Conservation (phyloP, 2,113 vertebrate genomes). For the Fulmarus glacialis region DNA sequence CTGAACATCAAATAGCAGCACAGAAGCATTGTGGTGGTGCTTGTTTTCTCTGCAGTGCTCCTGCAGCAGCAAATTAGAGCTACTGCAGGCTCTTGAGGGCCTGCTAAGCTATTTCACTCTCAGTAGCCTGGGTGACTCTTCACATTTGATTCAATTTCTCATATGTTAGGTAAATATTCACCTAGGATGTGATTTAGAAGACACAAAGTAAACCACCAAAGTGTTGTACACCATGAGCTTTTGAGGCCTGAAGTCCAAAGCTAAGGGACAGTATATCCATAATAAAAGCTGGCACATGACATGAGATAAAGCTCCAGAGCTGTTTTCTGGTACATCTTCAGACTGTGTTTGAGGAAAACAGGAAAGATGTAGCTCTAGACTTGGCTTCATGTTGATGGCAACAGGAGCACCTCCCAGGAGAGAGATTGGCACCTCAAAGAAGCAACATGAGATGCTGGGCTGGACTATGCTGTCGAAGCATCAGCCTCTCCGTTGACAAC, state of each 20-base stretch:
- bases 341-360: background rate
- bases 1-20: background rate
- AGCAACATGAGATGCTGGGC: background rate
- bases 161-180: background rate
- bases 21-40: background rate
- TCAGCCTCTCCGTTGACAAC: background rate
- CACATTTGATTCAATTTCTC: background rate
- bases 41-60: background rate
- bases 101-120: background rate
- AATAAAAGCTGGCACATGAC: background rate
- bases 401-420: background rate
- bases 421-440: background rate
- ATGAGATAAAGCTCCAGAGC: background rate
- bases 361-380: background rate
- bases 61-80: background rate
- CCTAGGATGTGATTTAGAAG: background rate
- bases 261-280: background rate
- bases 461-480: fast-evolving
- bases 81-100: background rate
- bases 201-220: background rate
- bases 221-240: background rate
- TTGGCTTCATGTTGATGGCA: background rate
- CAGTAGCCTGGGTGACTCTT: background rate
- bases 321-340: background rate
- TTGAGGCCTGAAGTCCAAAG: background rate